Evolutionary conservation across 2,113 vertebrate species (phyloP).

Genomic region (Tamias sibiricus): DNA sequence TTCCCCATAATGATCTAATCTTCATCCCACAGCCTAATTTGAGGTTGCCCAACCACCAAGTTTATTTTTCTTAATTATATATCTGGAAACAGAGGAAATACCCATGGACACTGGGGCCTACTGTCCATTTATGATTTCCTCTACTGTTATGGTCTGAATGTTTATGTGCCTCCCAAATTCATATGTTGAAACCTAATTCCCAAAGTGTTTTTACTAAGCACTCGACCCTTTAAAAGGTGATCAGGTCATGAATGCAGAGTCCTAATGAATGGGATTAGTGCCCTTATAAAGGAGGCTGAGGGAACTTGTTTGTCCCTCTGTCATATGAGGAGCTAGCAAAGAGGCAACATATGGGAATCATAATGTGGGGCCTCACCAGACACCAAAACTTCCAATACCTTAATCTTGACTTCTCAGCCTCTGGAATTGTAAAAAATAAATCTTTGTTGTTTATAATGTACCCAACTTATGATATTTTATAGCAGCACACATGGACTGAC

Average conservation of each 20-base stretch:
- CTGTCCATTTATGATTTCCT: background rate
- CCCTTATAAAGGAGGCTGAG: background rate
- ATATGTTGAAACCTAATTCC: background rate
- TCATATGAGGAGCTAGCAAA: background rate
- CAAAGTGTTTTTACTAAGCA: background rate
- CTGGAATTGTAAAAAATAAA: background rate
- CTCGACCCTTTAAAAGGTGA: background rate
- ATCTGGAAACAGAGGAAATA: background rate
- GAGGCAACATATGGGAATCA: background rate
- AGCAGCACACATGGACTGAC: background rate
- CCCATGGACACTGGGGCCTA: background rate
- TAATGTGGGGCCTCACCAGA: background rate
- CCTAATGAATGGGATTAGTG: background rate
- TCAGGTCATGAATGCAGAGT: background rate
- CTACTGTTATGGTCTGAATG: background rate
- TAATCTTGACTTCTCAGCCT: background rate
- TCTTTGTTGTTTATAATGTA: background rate
- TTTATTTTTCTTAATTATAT: conserved; percentile 33
- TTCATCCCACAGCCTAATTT: conserved; percentile 11
- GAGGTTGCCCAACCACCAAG: background rate
- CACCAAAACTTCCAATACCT: background rate
- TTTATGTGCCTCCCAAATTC: background rate
- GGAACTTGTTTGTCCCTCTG: background rate
- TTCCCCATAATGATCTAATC: background rate
- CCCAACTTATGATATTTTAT: background rate